Base-by-base conservation (phyloP, 2,113 vertebrate genomes). In the Acanthochromis polyacanthus region DNA sequence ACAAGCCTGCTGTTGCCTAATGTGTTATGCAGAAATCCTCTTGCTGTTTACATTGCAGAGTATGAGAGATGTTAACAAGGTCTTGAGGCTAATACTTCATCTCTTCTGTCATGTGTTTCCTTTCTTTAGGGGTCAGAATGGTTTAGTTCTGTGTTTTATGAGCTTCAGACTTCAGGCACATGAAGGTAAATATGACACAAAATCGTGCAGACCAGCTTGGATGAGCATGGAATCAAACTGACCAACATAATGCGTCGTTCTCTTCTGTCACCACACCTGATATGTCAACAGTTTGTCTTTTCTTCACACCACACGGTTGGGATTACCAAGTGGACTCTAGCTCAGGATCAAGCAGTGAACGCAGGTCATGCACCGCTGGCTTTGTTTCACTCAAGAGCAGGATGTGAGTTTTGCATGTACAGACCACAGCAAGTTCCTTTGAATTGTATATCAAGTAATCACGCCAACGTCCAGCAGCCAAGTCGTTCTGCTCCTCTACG, bases 221-320 rank as follows among this genome's bases (percentile, higher is more conserved):
- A 19, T 12, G 4, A 79, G 19, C 22, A 3, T 36, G 14, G 11
- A 75, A 17, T 76, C 45, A 20, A 22, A 36, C 23, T 67, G 53
- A 71, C 61, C 46, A 5, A 9, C 53, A 23, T 6, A 30, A 38
- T 10, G 30, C 0, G 0, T 40, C 45, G 28, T 69, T 66, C 25
- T 15, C 22, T 61, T 64, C 58, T 12, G 50, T 43, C 10, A 0
- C 69, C 58, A 64, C 80, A 23, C 84, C 84, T 82, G 10, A 53
- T 69, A 56, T 78, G 80, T 86, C 83, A 89, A 89, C 75, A 65
- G 32, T 14, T 23, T 38, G 71, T 61, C 63, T 46, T 81, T 16
- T 69, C 50, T 28, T 75, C 38, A 61, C 23, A 72, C 4, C 32
- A 38, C 15, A 20, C 1, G 0, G 53, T 25, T n/a, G 51, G 52